Conservation (phyloP, 1,140 invertebrate genomes). For the Hyposmocoma kahamanoa region DNA sequence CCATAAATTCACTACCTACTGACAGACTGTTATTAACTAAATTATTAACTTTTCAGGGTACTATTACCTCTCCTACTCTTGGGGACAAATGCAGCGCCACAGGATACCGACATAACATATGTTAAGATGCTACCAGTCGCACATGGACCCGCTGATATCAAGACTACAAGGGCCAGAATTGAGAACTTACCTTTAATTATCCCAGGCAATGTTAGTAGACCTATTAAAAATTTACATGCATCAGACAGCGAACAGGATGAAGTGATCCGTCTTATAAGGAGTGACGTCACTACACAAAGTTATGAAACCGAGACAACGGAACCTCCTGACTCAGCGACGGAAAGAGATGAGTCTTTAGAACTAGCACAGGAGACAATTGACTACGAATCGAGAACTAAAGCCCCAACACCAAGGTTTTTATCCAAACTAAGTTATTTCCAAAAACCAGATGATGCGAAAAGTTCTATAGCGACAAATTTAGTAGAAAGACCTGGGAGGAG, state of each 20-base stretch:
- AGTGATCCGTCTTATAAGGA: slow-evolving; percentile 17
- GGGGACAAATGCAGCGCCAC: slow-evolving; percentile 8
- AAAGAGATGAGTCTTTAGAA: slow-evolving; percentile 17
- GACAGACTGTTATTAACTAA: too few relatives aligned
- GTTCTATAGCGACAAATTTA: slow-evolving; percentile 25
- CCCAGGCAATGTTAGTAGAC: slow-evolving; percentile 6
- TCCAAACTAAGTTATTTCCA: slow-evolving; percentile 45
- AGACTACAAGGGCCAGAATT: slow-evolving; percentile 20
- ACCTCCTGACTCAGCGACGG: slow-evolving; percentile 15
- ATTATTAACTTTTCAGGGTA: too few relatives aligned
- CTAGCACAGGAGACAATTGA: slow-evolving; percentile 14
- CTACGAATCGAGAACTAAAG: slow-evolving; percentile 14
- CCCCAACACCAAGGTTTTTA: slow-evolving; percentile 27
- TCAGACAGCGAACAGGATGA: too few relatives aligned
- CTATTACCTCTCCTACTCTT: too few relatives aligned
- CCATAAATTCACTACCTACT: too few relatives aligned
- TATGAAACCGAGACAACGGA: slow-evolving; percentile 22
- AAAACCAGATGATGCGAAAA: slow-evolving; percentile 16
- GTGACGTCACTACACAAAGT: slow-evolving; percentile 21
- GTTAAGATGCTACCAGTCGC: slow-evolving; percentile 32
- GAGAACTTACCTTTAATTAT: slow-evolving; percentile 32
- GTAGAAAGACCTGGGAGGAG: slow-evolving; percentile 32
- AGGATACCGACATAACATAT: slow-evolving; percentile 33
- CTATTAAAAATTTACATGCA: background rate
- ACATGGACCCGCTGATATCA: background rate